Base-by-base conservation (phyloP, 1,140 invertebrate species). In the Macrosteles quadrilineatus region DNA sequence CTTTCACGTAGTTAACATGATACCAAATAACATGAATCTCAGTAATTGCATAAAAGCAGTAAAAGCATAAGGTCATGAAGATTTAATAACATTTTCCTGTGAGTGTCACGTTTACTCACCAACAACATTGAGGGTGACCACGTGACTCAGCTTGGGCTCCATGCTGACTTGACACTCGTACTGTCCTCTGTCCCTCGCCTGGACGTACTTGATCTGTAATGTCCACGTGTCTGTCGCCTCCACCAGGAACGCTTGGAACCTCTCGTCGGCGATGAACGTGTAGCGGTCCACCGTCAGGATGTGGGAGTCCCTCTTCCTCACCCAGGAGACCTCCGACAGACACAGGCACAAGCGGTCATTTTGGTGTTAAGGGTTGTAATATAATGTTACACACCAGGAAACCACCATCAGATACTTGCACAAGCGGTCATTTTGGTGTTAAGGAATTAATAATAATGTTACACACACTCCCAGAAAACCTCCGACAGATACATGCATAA, bases 141-240 rank as follows among this genome's bases (percentile, higher is more conserved):
- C 88, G 81, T 93, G 91, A 80, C 92, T 95, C 85, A 93, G 92
- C 85, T 95, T 96, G 72, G 93, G 93, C 79, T 94, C 92, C 70
- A 92, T 95, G 81, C 92, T 93, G 76, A 96, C 91, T 87, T 96
- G 94, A 79, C 94, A 96, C 85, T 97, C 95, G 83, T 97, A 97
- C 76, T 92, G 85, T 32, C 95, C 95, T 68, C 91, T 92, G 82
- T 97, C 94, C 68, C 91, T 85, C 57, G 89, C 85, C 80, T 93
- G 90, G 21, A 91, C 89, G 78, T 87, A 88, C 72, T 84, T 85
- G 70, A 88, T 86, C 82, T 94, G 90, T 57, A 97, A 85, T 11
- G 93, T 95, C 94, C 94, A 97, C 72, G 92, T 94, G 78, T 95
- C 91, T 1, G 88, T 87, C 63, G 88, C 84, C 73, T 92, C 90